Evolutionary conservation across 2,888 invertebrate species (phyloP), one percentile per base, ranked within the genome.

Genomic region (Onthophagus sagittarius): DNA sequence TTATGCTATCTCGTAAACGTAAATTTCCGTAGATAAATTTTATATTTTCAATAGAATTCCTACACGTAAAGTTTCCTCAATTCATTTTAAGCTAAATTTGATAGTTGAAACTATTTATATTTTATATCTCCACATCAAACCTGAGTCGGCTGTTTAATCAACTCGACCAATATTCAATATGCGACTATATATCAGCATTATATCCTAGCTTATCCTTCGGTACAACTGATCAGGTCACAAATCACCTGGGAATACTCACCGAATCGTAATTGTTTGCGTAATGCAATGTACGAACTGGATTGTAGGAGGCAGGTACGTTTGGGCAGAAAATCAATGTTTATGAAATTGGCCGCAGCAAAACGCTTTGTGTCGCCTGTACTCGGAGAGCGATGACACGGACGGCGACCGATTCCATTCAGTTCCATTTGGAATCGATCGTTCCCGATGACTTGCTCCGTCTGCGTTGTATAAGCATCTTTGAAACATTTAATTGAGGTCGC

Each of bases 191-290:
- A 64, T 73, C 73, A 64, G 74, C 65, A 72, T 74, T 72, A 72
- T 74, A 69, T 39, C 15, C 70, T 63, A 65, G 72, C 72, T 75
- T 74, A 74, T 72, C 72, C 75, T 76, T 73, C 76, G 72, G 75
- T 75, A 74, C 75, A 72, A 74, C 73, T 9, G 64, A 23, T 23
- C 23, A 23, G 31, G 73, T 73, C 73, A 71, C 76, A 73, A 72
- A 73, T 75, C 74, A 76, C 69, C 67, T 63, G 53, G 70, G 72
- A 72, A 73, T 70, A 70, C 63, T 65, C 65, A 53, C 64, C 70
- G 64, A 71, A 70, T 70, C 71, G 73, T 65, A 73, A 73, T 70
- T 73, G 71, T 73, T 73, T 73, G 73, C 64, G 64, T 62, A 63
- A 63, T 70, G 70, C 64, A 73, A 70, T 70, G 70, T 63, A 53